phyloP scores from a whole-genome alignment of 2,797 vertebrate genomes.

The Myotis vivesi region DNA sequence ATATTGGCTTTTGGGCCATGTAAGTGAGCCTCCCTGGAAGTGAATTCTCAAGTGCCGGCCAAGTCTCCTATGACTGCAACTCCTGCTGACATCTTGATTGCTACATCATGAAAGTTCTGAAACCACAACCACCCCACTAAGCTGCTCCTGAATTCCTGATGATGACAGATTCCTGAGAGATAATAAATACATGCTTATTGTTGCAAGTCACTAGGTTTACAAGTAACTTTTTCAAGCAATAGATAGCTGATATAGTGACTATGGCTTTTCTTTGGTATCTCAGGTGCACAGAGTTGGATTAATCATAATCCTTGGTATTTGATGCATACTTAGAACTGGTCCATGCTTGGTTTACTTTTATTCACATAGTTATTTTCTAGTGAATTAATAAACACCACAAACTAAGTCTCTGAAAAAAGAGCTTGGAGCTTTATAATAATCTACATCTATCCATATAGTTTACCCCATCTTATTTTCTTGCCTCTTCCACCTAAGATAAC shows the following conservation, averaged over 20 bases:
- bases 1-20: not conserved
- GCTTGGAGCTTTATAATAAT: not conserved
- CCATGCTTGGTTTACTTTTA: not conserved
- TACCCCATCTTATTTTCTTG: not conserved
- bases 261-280: not conserved
- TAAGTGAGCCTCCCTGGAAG: not conserved
- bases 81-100: not conserved
- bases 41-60: not conserved
- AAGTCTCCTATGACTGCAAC: not conserved
- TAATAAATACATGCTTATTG: not conserved
- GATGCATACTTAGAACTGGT: not conserved
- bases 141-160: not conserved
- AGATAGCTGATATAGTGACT: not conserved
- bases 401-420: not conserved
- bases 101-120: not conserved
- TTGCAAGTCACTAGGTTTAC: not conserved
- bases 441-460: not conserved
- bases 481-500: not conserved
- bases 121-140: not conserved
- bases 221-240: not conserved
- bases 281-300: not conserved
- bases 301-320: not conserved
- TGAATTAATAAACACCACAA: conserved; percentile 13
- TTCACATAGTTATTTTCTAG: conserved; percentile 31
- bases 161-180: not conserved